Evolutionary conservation across 2,888 invertebrate species (phyloP).

Genomic region (Punctoribates punctum): DNA sequence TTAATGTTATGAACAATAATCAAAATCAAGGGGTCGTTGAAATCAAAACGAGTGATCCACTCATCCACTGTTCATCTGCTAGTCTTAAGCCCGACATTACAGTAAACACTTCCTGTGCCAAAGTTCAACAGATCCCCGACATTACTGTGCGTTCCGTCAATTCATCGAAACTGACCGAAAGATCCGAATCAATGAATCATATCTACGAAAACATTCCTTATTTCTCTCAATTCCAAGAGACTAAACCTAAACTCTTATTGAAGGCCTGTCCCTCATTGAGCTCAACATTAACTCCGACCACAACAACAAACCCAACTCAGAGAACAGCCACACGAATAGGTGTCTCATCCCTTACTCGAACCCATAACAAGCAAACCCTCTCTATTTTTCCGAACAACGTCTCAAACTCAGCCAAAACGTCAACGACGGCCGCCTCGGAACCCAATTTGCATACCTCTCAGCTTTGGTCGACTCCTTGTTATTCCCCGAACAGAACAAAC

Average conservation of each 20-base stretch:
- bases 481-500: neutral
- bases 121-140: slow-evolving; percentile 9
- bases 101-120: neutral
- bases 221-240: neutral
- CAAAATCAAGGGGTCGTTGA: neutral
- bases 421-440: neutral
- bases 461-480: neutral
- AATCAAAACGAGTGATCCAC: neutral
- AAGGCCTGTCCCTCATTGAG: slow-evolving; percentile 12
- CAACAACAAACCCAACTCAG: slow-evolving; percentile 14
- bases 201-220: slow-evolving; percentile 33
- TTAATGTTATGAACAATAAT: neutral
- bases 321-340: slow-evolving; percentile 45
- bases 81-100: neutral
- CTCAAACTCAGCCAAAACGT: neutral
- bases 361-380: slow-evolving; percentile 42
- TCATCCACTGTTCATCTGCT: neutral
- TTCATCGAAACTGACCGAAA: neutral
- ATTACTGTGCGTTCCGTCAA: neutral
- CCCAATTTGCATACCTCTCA: slow-evolving; percentile 6
- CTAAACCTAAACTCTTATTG: neutral
- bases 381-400: neutral
- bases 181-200: slow-evolving; percentile 27
- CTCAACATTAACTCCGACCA: neutral
- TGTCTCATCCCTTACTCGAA: slow-evolving; percentile 45